Conservation (phyloP, 1,140 invertebrate genomes). For the Hypothenemus hampei region DNA sequence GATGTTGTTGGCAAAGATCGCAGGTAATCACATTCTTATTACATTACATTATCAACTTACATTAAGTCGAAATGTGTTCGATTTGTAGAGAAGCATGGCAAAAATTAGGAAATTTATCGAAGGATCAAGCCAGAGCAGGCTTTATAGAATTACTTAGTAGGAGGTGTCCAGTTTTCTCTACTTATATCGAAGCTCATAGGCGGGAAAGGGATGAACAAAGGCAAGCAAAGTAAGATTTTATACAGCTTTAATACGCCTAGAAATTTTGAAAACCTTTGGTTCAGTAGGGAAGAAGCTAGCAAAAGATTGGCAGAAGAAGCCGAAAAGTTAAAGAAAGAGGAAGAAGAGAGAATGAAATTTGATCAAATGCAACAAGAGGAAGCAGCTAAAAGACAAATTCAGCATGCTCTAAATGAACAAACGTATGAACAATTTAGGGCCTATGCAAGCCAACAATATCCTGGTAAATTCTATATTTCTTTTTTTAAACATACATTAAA, state of each 20-base stretch:
- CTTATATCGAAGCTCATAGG: slow-evolving; percentile 86
- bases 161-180: slow-evolving; percentile 82
- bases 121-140: slow-evolving; percentile 82
- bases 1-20: slow-evolving; percentile 94
- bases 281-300: slow-evolving; percentile 40
- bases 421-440: slow-evolving; percentile 88
- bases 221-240: slow-evolving; percentile 53
- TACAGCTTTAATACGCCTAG: slow-evolving; percentile 4
- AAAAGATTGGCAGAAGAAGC: slow-evolving; percentile 48
- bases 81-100: slow-evolving; percentile 74
- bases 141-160: slow-evolving; percentile 86
- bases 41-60: background rate
- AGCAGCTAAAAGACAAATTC: slow-evolving; percentile 74
- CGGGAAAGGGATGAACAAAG: slow-evolving; percentile 69
- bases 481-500: background rate
- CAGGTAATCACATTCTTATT: slow-evolving; percentile 43
- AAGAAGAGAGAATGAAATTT: slow-evolving; percentile 55
- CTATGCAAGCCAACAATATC: slow-evolving; percentile 95
- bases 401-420: slow-evolving; percentile 94
- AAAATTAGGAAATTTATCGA: slow-evolving; percentile 77
- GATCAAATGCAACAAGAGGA: slow-evolving; percentile 57
- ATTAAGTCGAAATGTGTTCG: background rate
- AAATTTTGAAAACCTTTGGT: slow-evolving; percentile 4
- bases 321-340: slow-evolving; percentile 55
- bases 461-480: slow-evolving; percentile 53